Evolutionary conservation across 2,113 vertebrate species (phyloP).

Genomic region (Rhinichthys klamathensis): DNA sequence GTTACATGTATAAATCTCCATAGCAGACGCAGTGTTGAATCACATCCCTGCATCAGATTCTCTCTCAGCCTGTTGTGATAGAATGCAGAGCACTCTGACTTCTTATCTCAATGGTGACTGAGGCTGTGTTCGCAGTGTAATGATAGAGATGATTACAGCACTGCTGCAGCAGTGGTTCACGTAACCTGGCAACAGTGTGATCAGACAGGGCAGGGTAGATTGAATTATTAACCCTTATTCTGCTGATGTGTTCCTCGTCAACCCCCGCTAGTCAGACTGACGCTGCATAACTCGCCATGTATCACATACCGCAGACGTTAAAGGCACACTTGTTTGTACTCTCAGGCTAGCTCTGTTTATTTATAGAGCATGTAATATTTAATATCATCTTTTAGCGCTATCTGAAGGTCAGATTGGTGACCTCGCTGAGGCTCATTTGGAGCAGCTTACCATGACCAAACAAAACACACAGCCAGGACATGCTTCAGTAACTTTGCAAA

Average conservation of each 20-base stretch:
- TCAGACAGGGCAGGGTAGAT: conserved; percentile 52
- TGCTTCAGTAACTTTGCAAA: conserved; percentile 70
- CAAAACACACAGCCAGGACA: conserved; percentile 65
- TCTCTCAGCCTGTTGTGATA: conserved; percentile 43
- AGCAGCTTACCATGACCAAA: conserved; percentile 67
- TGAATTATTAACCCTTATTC: conserved; percentile 56
- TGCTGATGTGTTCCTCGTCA: conserved; percentile 39
- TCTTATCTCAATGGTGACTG: conserved; percentile 44
- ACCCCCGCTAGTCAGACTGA: conserved; percentile 30
- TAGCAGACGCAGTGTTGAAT: neutral
- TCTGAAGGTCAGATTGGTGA: conserved; percentile 75
- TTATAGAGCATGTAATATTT: conserved; percentile 26
- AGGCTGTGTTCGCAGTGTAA: conserved; percentile 38
- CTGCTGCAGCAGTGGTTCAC: conserved; percentile 47
- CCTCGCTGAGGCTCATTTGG: conserved; percentile 61
- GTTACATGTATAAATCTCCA: neutral
- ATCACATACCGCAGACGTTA: neutral
- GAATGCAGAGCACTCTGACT: conserved; percentile 32
- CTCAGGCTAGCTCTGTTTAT: neutral
- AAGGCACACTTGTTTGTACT: neutral
- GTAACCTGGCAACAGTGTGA: conserved; percentile 50
- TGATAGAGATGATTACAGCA: conserved; percentile 50
- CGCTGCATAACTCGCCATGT: conserved; percentile 11
- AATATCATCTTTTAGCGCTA: conserved; percentile 36
- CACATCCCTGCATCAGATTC: conserved; percentile 1